Evolutionary conservation across 2,113 vertebrate species (phyloP), one percentile per base, ranked within the genome.

Genomic region (Chloebia gouldiae): DNA sequence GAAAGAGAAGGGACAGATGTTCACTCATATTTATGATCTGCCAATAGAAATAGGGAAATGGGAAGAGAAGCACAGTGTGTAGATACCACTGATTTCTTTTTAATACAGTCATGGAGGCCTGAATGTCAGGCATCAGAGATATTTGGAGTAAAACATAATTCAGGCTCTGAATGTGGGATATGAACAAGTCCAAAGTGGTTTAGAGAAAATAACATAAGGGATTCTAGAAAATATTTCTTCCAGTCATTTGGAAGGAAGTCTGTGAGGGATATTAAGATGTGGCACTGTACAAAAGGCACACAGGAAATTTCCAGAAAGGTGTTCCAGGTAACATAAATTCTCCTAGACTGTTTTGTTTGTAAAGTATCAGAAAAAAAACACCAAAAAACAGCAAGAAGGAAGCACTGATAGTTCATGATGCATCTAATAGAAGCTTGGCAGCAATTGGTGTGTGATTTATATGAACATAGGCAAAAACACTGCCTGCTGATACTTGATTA

Each of bases 401-500:
- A 75, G 71, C 33, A 68, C 27, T 66, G 72, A 78, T 77, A 88
- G 60, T 30, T 88, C 90, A 51, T 40, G 71, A 94, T 63, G 68
- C 42, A 92, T 56, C 59, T 86, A 92, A 83, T 25, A 75, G 71
- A 92, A 17, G 15, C 80, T 86, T 92, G 95, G 92, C 94, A 95
- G 92, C 88, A 92, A 95, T 81, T 78, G 83, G 76, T 84, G 35
- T 79, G 76, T 97, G 95, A 96, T 96, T 96, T 96, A 93, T 94
- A 77, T 14, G 51, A 93, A 86, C 86, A 77, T 2, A 78, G 68
- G 72, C 76, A 93, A 72, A 94, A 88, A 79, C 80, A 90, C 64
- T 95, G 86, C 92, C 95, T 97, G 92, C 92, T 96, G 94, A 92
- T 94, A 77, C 39, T 81, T 90, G 90, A 93, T 94, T 97, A 95